A percentile compares a stretch with the other conserved stretches of the same genome.
Evolutionary conservation across 23 tunicate species (phyloP).

Genomic region (Trididemnum nubilum): DNA sequence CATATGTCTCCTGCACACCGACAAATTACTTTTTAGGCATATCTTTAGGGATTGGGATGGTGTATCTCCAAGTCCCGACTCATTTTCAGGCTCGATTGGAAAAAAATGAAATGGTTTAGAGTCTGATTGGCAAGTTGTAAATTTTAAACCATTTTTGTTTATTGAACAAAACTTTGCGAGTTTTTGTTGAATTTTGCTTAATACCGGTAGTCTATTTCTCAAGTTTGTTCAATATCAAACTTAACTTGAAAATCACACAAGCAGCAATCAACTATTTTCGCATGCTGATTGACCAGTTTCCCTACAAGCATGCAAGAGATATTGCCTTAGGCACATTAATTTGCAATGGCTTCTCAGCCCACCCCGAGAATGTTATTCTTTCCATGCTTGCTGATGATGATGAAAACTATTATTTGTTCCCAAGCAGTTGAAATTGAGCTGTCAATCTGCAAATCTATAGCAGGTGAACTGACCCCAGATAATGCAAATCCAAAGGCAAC

Average conservation of each 20-base stretch:
- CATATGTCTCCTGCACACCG: not conserved
- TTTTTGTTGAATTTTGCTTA: not conserved
- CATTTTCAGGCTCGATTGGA: constrained; percentile 12
- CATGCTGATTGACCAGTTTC: constrained; percentile 1
- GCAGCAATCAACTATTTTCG: not conserved
- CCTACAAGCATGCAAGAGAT: not conserved
- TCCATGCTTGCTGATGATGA: too few species aligned
- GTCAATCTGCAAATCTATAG: not conserved
- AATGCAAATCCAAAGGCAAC: too few species aligned
- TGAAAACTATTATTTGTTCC: not conserved
- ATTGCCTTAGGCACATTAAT: not conserved
- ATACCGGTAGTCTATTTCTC: constrained; percentile 1
- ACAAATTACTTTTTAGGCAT: constrained; percentile 6
- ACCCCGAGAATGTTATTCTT: too few species aligned
- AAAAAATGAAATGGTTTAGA: not conserved
- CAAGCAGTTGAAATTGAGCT: constrained; percentile 26
- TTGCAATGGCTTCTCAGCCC: too few species aligned
- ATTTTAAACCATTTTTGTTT: not conserved
- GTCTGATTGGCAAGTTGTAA: constrained; percentile 15
- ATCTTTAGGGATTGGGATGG: constrained; percentile 10
- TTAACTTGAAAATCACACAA: not conserved
- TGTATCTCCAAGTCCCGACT: not conserved
- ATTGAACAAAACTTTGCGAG: not conserved
- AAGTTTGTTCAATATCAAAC: constrained; percentile 3
- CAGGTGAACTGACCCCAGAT: not conserved